phyloP scores from a whole-genome alignment of 2,113 vertebrate genomes.

The Gymnorhina tibicen region DNA sequence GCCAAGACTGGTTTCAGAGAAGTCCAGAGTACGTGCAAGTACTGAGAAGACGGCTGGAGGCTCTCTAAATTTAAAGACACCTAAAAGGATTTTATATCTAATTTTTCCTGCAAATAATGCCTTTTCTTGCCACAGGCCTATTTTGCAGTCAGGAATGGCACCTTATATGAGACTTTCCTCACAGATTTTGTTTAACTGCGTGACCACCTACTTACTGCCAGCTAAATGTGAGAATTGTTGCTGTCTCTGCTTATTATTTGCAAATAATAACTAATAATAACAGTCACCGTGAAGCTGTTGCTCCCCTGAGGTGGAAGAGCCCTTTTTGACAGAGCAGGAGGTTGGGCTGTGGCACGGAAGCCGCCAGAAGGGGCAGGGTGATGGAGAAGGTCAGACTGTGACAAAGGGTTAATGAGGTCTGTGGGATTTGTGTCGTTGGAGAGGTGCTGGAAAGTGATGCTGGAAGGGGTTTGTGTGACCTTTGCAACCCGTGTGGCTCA shows the following conservation, averaged over 20 bases:
- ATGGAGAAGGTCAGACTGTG: background rate
- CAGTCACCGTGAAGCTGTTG: background rate
- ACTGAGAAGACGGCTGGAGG: background rate
- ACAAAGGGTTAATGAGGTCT: background rate
- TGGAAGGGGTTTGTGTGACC: background rate
- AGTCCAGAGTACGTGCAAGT: background rate
- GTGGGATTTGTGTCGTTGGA: background rate
- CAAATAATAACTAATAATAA: background rate
- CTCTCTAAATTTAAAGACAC: background rate
- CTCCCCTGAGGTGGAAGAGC: background rate
- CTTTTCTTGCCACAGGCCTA: background rate
- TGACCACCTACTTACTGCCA: conserved; percentile 8
- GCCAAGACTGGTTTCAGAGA: background rate
- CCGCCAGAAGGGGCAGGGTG: background rate
- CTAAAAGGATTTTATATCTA: background rate
- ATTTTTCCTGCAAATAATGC: background rate
- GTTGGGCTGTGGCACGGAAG: background rate
- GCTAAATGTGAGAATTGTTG: background rate
- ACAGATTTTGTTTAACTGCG: background rate
- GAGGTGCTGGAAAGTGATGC: background rate
- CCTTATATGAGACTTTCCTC: background rate
- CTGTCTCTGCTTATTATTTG: background rate
- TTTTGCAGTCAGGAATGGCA: background rate
- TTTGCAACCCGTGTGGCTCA: background rate
- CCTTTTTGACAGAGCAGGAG: background rate